Evolutionary conservation across 2,797 vertebrate species (phyloP).

Genomic region (Monodelphis domestica): DNA sequence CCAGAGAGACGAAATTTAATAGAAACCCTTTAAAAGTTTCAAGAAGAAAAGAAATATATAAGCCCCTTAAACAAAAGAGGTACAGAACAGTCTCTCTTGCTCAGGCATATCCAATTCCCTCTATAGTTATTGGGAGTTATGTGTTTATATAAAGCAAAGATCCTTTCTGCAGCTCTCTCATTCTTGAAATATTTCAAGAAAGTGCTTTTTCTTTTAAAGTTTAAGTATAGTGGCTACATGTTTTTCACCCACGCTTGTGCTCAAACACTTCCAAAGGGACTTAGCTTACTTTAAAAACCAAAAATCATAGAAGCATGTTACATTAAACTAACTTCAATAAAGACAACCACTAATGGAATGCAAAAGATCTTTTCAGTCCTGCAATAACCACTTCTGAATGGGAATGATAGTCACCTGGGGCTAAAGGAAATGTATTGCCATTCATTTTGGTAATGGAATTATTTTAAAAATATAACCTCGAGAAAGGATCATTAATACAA

Average conservation of each 20-base stretch:
- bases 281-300: constrained; percentile 44
- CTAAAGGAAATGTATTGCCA: constrained; percentile 31
- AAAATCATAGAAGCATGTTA: constrained; percentile 51
- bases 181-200: constrained; percentile 64
- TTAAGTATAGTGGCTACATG: constrained; percentile 36
- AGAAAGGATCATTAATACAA: constrained; percentile 24
- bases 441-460: constrained; percentile 63
- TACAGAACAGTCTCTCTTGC: not conserved
- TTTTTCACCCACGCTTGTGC: constrained; percentile 48
- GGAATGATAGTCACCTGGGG: constrained; percentile 35
- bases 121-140: constrained; percentile 50
- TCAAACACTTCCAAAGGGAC: constrained; percentile 56
- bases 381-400: constrained; percentile 60
- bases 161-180: constrained; percentile 14
- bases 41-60: not conserved
- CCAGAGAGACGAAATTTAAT: not conserved
- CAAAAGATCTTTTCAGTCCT: constrained; percentile 59
- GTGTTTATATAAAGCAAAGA: constrained; percentile 15
- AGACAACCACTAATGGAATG: constrained; percentile 48
- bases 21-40: constrained; percentile 5
- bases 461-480: constrained; percentile 39
- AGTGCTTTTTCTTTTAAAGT: constrained; percentile 49
- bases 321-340: constrained; percentile 55
- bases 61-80: constrained; percentile 41
- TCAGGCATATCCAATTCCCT: not conserved